These are phyloP conservation scores for Drosophila lacertosa DNA, from an alignment of 1,140 invertebrate genomes.

Conservation along the genomic window DNA sequence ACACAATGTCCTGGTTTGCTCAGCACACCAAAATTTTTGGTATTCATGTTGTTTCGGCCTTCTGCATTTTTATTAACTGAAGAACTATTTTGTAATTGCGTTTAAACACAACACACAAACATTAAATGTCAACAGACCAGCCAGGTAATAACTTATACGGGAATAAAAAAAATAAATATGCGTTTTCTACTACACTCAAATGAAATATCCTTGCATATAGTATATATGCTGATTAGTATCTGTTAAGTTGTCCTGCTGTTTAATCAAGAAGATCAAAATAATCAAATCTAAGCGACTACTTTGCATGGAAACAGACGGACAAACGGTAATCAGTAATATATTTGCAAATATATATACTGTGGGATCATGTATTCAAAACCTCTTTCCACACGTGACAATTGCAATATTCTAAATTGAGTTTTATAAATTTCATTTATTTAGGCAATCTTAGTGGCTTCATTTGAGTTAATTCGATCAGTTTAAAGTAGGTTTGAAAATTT, in stretches of 20 bases:
- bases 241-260: no score
- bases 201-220: neutral
- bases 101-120: conserved; percentile 23
- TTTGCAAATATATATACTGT: no score
- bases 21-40: conserved; percentile 41
- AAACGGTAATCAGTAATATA: no score
- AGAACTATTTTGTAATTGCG: conserved; percentile 55
- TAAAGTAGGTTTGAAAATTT: conserved; percentile 26
- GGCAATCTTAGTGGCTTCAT: conserved; percentile 63
- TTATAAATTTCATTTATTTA: conserved; percentile 41
- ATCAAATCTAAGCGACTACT: no score
- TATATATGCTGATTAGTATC: no score
- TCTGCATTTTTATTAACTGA: conserved; percentile 56
- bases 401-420: conserved; percentile 6
- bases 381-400: no score
- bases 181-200: conserved; percentile 61
- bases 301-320: no score
- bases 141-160: conserved; percentile 69
- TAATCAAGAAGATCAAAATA: no score
- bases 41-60: conserved; percentile 32
- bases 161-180: conserved; percentile 46
- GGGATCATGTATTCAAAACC: no score
- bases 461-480: conserved; percentile 38
- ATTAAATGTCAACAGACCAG: conserved; percentile 55
- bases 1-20: conserved; percentile 35